Evolutionary conservation across 2,797 vertebrate genomes (phyloP).

Genomic region (Sebastes itinus): DNA sequence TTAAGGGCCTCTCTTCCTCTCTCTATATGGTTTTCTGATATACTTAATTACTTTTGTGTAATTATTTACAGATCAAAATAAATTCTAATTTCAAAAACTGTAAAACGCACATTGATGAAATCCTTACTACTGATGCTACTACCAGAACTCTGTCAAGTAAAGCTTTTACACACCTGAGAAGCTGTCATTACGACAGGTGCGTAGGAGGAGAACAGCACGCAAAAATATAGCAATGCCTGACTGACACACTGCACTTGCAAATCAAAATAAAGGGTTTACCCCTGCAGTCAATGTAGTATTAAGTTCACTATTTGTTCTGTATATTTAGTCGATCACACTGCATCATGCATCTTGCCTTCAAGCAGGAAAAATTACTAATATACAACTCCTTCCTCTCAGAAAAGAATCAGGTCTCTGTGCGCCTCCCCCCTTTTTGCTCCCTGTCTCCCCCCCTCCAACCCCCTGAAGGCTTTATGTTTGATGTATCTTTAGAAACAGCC

Average conservation of each 20-base stretch:
- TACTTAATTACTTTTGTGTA: not conserved
- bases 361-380: not conserved
- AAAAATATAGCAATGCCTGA: not conserved
- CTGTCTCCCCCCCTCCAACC: not conserved
- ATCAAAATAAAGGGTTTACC: not conserved
- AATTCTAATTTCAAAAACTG: not conserved
- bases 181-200: not conserved
- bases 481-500: slow-evolving; percentile 76
- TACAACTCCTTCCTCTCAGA: slow-evolving; percentile 5
- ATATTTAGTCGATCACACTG: not conserved
- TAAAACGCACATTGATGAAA: not conserved
- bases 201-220: not conserved
- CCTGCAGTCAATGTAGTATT: not conserved
- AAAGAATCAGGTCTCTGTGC: slow-evolving; percentile 54
- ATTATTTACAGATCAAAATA: not conserved
- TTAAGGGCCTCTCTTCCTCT: too few species aligned
- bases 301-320: not conserved
- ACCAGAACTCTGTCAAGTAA: not conserved
- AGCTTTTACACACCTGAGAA: not conserved
- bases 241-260: not conserved
- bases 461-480: slow-evolving; percentile 42
- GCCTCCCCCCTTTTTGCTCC: not conserved
- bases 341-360: not conserved
- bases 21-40: not conserved
- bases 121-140: not conserved